Conservation (phyloP, 2,888 invertebrate genomes). For the Eucriotettix oculatus region DNA sequence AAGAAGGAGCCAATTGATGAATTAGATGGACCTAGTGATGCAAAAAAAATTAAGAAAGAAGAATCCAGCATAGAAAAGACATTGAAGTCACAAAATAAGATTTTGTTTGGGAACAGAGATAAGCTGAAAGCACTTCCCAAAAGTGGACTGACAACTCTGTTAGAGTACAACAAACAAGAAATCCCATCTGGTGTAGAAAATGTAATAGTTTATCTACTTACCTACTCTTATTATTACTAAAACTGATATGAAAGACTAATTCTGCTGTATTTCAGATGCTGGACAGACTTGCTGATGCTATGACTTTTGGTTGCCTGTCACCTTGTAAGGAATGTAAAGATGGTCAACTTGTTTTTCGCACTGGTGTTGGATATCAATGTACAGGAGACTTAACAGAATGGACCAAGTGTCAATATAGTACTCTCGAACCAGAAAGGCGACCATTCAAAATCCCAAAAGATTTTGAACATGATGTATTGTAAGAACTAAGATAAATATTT, state of each 20-base stretch:
- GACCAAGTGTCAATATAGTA: conserved; percentile 65
- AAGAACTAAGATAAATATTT: conserved; percentile 15
- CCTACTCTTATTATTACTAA: conserved; percentile 2
- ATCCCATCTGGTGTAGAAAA: conserved; percentile 46
- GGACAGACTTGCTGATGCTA: conserved; percentile 63
- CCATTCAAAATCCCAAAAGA: conserved; percentile 50
- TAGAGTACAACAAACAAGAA: conserved; percentile 56
- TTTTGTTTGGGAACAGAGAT: conserved; percentile 50
- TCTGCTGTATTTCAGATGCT: conserved; percentile 37
- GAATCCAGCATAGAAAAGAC: conserved; percentile 35
- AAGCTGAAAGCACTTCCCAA: conserved; percentile 40
- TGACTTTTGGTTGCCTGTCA: conserved; percentile 72
- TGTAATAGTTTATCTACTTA: conserved; percentile 28
- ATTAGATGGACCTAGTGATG: conserved; percentile 32
- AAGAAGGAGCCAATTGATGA: conserved; percentile 24
- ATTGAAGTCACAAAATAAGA: conserved; percentile 55
- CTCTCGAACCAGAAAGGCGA: conserved; percentile 53
- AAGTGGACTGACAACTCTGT: conserved; percentile 39
- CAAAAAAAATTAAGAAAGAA: conserved; percentile 48
- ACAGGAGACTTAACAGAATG: conserved; percentile 71
- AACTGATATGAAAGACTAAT: conserved; percentile 1
- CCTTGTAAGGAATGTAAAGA: conserved; percentile 62
- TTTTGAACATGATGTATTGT: conserved; percentile 40
- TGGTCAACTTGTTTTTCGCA: conserved; percentile 50
- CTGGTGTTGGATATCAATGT: conserved; percentile 68